Percentiles rank a stretch among this genome's conserved stretches.
Evolutionary conservation across 2,888 invertebrate genomes (phyloP).

Genomic region (Aricia artaxerxes): DNA sequence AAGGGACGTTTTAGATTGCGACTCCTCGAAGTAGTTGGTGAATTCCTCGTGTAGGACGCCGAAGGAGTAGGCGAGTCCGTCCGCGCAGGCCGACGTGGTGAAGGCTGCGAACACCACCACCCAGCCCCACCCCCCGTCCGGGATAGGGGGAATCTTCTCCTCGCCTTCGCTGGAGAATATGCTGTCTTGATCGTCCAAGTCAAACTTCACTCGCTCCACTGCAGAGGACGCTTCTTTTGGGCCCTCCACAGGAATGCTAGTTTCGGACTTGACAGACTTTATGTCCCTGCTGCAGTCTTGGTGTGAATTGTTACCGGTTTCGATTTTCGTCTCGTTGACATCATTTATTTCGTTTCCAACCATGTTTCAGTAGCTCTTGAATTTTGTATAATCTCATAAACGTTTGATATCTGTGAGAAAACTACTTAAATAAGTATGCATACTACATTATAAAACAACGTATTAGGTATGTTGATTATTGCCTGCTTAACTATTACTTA

Average conservation of each 20-base stretch:
- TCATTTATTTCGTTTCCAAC: slow-evolving; percentile 41
- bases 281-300: slow-evolving; percentile 56
- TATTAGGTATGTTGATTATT: too few species aligned
- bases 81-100: slow-evolving; percentile 92
- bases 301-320: slow-evolving; percentile 42
- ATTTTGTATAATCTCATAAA: slow-evolving; percentile 35
- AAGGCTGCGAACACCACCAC: slow-evolving; percentile 92
- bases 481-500: too few species aligned
- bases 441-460: too few species aligned
- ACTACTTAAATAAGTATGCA: too few species aligned
- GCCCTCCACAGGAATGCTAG: slow-evolving; percentile 12
- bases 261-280: slow-evolving; percentile 63
- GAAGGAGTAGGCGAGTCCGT: slow-evolving; percentile 95
- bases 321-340: slow-evolving; percentile 37
- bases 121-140: slow-evolving; percentile 95
- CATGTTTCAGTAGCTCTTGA: slow-evolving; percentile 35
- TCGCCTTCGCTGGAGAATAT: slow-evolving; percentile 62
- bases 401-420: background rate
- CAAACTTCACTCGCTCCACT: slow-evolving; percentile 67
- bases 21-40: slow-evolving; percentile 87
- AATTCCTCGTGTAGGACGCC: slow-evolving; percentile 93
- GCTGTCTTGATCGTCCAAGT: slow-evolving; percentile 70
- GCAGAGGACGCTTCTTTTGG: slow-evolving; percentile 50
- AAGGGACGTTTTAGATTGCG: slow-evolving; percentile 91
- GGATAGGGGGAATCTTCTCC: slow-evolving; percentile 80